Conservation (phyloP, 2,888 invertebrate species). For the Hyalella azteca region DNA sequence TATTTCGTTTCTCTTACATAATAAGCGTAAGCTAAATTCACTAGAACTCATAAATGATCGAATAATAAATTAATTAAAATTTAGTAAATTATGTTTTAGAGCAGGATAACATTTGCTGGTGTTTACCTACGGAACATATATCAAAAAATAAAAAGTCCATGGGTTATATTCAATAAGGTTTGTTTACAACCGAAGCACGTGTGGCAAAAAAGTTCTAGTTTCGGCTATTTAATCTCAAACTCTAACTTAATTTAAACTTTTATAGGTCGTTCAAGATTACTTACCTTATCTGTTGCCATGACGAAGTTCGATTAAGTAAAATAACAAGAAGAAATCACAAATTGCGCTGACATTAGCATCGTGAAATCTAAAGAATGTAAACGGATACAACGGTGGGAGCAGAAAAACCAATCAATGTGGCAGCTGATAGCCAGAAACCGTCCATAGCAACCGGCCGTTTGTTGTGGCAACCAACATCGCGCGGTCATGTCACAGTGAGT, state of each 20-base stretch:
- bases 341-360: too few species aligned
- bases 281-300: slow-evolving; percentile 26
- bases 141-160: not conserved
- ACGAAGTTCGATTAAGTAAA: not conserved
- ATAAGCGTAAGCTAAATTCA: too few species aligned
- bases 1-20: too few species aligned
- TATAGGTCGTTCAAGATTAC: not conserved
- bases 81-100: not conserved
- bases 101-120: not conserved
- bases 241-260: not conserved
- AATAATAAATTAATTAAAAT: not conserved
- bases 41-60: too few species aligned
- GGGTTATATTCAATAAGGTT: not conserved
- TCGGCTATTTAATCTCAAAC: not conserved
- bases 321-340: not conserved
- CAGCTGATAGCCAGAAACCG: not conserved
- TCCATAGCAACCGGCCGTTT: slow-evolving; percentile 7
- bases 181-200: not conserved
- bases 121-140: not conserved
- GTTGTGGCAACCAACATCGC: not conserved
- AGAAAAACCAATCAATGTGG: not conserved
- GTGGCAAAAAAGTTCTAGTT: not conserved
- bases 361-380: not conserved
- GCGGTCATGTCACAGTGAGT: not conserved
- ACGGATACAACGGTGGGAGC: not conserved